Evolutionary conservation across 2,797 vertebrate species (phyloP).

Genomic region (Platyrinchus mystaceus): DNA sequence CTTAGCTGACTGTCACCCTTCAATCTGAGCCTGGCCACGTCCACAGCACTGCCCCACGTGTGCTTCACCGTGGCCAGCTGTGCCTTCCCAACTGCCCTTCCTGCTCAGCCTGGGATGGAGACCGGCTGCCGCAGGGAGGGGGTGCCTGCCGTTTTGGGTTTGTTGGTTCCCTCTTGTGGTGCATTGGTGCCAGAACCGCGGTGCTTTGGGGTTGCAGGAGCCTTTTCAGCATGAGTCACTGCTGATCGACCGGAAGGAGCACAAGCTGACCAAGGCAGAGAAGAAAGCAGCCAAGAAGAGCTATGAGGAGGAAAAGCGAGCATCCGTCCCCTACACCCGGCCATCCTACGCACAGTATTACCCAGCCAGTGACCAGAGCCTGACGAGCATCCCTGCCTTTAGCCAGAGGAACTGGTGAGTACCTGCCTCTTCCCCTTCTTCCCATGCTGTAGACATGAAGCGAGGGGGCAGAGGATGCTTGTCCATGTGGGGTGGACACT

Average conservation of each 20-base stretch:
- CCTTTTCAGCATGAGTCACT: conserved; percentile 98
- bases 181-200: neutral
- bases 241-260: conserved; percentile 94
- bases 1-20: neutral
- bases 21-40: neutral
- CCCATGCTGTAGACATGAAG: fast-evolving
- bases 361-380: conserved; percentile 89
- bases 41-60: fast-evolving
- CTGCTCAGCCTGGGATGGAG: neutral
- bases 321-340: conserved; percentile 93
- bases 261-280: conserved; percentile 98
- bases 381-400: conserved; percentile 92
- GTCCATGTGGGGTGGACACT: neutral
- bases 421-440: neutral
- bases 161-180: conserved; percentile 49
- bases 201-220: conserved; percentile 76
- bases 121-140: neutral
- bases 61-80: neutral
- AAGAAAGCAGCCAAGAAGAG: conserved; percentile 98
- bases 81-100: neutral
- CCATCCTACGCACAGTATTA: conserved; percentile 98
- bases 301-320: conserved; percentile 98
- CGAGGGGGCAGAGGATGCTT: neutral
- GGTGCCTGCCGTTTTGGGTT: neutral
- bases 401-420: conserved; percentile 95